Evolutionary conservation across 2,113 vertebrate genomes (phyloP).

Genomic region (Ramphastos sulfuratus): DNA sequence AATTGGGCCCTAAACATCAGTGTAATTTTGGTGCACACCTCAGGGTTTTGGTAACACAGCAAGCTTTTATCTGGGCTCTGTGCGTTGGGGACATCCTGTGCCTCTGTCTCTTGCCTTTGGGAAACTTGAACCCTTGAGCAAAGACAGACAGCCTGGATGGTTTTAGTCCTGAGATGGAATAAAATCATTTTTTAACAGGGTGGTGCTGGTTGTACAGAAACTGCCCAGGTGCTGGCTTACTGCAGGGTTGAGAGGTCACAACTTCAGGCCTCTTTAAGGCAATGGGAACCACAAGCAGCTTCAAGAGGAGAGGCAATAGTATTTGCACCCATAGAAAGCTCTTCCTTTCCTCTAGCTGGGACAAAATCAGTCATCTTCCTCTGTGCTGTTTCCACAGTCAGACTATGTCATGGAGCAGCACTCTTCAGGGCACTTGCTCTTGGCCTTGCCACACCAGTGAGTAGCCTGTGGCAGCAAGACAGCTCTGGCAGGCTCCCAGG

Average conservation of each 20-base stretch:
- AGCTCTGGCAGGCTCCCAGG: rapidly evolving
- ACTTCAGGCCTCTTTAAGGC: background rate
- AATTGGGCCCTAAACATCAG: background rate
- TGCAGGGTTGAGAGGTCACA: background rate
- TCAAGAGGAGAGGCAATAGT: background rate
- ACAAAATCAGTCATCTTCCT: background rate
- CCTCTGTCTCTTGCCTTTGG: background rate
- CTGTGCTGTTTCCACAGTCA: rapidly evolving
- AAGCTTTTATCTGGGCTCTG: background rate
- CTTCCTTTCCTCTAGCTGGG: background rate
- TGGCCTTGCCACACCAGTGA: background rate
- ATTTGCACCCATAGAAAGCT: background rate
- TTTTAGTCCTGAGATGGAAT: background rate
- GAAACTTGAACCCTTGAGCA: background rate
- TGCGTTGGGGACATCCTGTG: rapidly evolving
- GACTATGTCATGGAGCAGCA: rapidly evolving
- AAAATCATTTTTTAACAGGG: background rate
- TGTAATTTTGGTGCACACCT: rapidly evolving
- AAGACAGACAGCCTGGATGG: background rate
- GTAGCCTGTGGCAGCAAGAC: background rate
- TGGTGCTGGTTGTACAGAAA: background rate
- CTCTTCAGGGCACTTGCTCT: background rate
- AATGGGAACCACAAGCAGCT: background rate
- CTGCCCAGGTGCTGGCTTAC: background rate
- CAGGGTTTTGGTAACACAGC: background rate